Conservation (phyloP, 37 sponge, comb jelly and placozoan species). For the Diacarnus erythraeanus region DNA sequence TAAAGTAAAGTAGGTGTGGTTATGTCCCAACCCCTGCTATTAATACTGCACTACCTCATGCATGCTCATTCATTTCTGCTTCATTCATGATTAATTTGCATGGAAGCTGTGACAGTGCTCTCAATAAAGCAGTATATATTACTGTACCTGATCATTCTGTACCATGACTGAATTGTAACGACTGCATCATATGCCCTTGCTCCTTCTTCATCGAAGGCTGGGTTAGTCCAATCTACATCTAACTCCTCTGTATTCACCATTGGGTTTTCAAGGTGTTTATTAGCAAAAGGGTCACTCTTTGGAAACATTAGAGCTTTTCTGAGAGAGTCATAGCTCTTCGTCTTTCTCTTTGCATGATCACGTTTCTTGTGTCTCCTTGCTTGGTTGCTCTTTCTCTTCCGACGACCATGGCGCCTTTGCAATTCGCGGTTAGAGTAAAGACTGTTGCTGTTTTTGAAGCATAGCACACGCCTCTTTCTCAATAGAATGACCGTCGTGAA, state of each 20-base stretch:
- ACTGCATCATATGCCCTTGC: conserved; percentile 54
- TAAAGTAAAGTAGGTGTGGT: too few species aligned
- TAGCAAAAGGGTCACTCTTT: conserved; percentile 42
- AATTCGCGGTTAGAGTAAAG: conserved; percentile 7
- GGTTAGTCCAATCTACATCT: conserved; percentile 63
- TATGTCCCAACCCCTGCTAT: too few species aligned
- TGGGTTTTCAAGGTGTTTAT: conserved; percentile 49
- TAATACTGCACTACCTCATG: too few species aligned
- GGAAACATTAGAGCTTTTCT: conserved; percentile 9
- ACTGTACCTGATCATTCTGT: conserved; percentile 66
- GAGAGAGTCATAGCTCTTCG: conserved; percentile 7
- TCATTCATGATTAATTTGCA: too few species aligned
- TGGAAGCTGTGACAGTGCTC: too few species aligned
- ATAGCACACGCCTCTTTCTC: conserved; percentile 32
- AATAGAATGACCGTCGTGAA: conserved; percentile 12
- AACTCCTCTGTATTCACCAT: conserved; percentile 35
- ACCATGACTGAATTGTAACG: conserved; percentile 70
- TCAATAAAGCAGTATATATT: not conserved
- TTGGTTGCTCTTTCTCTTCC: not conserved
- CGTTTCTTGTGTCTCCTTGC: not conserved
- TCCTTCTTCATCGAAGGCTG: conserved; percentile 58
- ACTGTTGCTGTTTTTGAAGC: conserved; percentile 28
- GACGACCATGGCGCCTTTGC: conserved; percentile 2
- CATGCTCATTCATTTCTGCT: too few species aligned
- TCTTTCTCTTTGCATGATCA: not conserved